phyloP scores from a whole-genome alignment of 2,113 vertebrate genomes.

The Platysteira castanea region DNA sequence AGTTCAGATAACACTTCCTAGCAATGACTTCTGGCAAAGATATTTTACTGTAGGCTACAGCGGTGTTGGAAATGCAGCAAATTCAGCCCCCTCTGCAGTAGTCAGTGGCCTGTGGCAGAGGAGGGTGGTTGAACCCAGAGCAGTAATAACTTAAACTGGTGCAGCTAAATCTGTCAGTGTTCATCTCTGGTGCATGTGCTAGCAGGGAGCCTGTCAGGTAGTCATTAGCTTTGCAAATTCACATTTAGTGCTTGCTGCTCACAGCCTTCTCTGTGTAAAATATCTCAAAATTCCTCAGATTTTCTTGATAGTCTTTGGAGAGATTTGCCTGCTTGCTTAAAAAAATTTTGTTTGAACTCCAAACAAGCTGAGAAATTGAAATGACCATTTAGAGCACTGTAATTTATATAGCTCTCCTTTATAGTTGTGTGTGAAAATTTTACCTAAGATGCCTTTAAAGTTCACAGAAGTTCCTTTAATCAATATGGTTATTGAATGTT shows the following conservation, averaged over 20 bases:
- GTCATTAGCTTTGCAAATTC: not conserved
- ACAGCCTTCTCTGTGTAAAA: not conserved
- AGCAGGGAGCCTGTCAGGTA: not conserved
- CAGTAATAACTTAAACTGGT: not conserved
- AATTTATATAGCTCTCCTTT: not conserved
- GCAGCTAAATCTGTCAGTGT: not conserved
- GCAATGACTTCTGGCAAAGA: not conserved
- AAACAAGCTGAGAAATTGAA: not conserved
- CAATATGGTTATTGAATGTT: not conserved
- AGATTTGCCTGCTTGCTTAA: not conserved
- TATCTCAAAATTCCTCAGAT: not conserved
- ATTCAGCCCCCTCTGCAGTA: not conserved
- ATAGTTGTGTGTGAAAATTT: not conserved
- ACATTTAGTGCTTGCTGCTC: not conserved
- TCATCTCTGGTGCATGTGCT: not conserved
- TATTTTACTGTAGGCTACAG: not conserved
- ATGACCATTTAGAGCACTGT: not conserved
- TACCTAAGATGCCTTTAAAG: not conserved
- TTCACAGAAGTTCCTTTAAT: not conserved
- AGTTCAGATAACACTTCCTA: not conserved
- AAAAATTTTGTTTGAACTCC: not conserved
- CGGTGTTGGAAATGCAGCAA: not conserved
- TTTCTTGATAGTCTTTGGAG: not conserved
- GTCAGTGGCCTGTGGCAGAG: not conserved
- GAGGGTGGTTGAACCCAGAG: not conserved